Evolutionary conservation across 92 coral and sea anemone species (phyloP), one percentile per base, ranked within the genome.

Genomic region (Epizoanthus illoricatus): DNA sequence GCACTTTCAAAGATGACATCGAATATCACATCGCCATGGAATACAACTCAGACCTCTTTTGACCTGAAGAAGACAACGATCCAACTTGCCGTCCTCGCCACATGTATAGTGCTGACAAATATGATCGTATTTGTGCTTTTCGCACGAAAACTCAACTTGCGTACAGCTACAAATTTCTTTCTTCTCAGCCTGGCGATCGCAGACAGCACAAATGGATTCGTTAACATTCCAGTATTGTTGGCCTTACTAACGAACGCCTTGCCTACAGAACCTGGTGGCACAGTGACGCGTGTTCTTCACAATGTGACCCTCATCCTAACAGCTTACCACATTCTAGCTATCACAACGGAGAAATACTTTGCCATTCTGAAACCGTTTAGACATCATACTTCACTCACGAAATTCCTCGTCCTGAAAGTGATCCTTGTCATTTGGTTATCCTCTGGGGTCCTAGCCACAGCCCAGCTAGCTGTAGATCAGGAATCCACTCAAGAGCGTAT

Each of bases 151-250:
- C 71, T 47, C 16, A 43, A 19, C 71, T 20, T 78, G 45, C 82
- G 82, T 6, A 78, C 82, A 20, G 71, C 82, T 20, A 62, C 71
- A 12, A 78, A 78, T 70, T 4, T 78, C 71, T 78, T 78, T 78
- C 71, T 78, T 63, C 71, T 78, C 20, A 78, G 82, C 54, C 45
- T 78, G 24, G 21, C 82, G 71, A 64, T 78, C 12, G 45, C 82
- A 9, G 82, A 78, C 23, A 62, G 82, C 13, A 42, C 60, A 12
- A 62, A 78, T 15, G 82, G 82, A 5, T 5, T 78, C n/a, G 41
- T 78, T 16, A 78, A 62, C 17, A 63, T 78, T 43, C 82, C 82
- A 62, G 57, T 78, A 18, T 78, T 62, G 7, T 52, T 78, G 21
- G 47, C 40, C 13, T 5, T 63, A 52, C 12, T 52, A 52, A 52